Conservation (phyloP, 2,797 vertebrate species). For the Lateolabrax maculatus region DNA sequence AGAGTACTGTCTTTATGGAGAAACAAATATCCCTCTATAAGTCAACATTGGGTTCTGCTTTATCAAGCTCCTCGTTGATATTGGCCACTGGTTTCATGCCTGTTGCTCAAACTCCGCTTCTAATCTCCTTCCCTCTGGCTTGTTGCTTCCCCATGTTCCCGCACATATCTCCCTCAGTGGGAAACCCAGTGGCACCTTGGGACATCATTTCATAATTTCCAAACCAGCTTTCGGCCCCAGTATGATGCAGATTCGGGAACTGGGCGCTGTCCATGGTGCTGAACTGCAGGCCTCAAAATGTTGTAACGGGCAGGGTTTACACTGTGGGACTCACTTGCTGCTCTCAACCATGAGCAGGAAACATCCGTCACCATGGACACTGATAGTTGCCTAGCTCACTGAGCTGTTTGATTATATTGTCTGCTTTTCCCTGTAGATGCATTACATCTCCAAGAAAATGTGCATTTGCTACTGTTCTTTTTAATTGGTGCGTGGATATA, state of each 20-base stretch:
- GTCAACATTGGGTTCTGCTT: background rate
- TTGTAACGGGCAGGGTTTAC: background rate
- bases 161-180: background rate
- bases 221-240: background rate
- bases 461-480: background rate
- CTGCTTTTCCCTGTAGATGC: background rate
- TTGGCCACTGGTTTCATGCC: background rate
- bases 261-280: constrained; percentile 54
- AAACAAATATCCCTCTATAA: background rate
- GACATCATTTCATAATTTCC: background rate
- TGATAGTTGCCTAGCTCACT: background rate
- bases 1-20: background rate
- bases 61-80: background rate
- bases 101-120: background rate
- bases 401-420: background rate
- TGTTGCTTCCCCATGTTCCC: background rate
- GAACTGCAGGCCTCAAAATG: constrained; percentile 7
- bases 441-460: background rate
- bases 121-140: background rate
- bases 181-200: background rate
- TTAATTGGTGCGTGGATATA: background rate
- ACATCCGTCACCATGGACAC: background rate
- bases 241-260: background rate
- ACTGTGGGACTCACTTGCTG: background rate
- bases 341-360: background rate